Conservation (phyloP, 1,140 invertebrate genomes). For the Tetragnatha versicolor region DNA sequence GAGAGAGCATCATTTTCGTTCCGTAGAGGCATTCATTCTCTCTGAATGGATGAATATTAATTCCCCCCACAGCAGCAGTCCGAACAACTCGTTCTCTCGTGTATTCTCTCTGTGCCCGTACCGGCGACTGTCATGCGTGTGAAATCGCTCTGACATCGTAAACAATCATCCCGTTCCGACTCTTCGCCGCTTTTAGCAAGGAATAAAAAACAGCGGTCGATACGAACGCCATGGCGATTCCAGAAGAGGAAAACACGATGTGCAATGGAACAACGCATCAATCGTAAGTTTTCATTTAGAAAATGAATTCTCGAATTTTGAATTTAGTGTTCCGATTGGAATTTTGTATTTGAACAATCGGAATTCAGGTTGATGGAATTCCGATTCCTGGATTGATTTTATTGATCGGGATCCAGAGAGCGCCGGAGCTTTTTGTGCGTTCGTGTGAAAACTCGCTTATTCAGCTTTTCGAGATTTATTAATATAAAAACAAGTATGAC, state of each 20-base stretch:
- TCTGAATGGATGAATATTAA: slow-evolving; percentile 1
- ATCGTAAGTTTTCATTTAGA: slow-evolving; percentile 22
- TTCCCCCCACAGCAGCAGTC: too few relatives aligned
- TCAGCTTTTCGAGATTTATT: too few relatives aligned
- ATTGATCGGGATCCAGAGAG: too few relatives aligned
- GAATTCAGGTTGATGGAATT: too few relatives aligned
- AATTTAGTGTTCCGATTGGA: too few relatives aligned
- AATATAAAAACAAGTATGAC: too few relatives aligned
- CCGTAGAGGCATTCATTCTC: too few relatives aligned
- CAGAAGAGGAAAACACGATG: slow-evolving; percentile 2
- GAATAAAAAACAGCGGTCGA: slow-evolving; percentile 6
- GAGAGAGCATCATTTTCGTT: background rate
- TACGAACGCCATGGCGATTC: slow-evolving; percentile 31
- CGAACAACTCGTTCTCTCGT: background rate
- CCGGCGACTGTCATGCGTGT: slow-evolving; percentile 3
- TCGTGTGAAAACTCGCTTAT: too few relatives aligned
- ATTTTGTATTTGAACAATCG: too few relatives aligned
- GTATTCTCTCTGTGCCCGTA: background rate
- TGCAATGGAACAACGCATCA: slow-evolving; percentile 21
- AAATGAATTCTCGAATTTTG: too few relatives aligned
- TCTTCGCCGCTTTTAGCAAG: background rate
- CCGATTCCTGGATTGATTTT: too few relatives aligned
- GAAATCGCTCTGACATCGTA: background rate
- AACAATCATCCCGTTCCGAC: background rate
- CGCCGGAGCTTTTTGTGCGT: too few relatives aligned